Base-by-base conservation (phyloP, 92 coral and sea anemone genomes). In the Metridium senile region DNA sequence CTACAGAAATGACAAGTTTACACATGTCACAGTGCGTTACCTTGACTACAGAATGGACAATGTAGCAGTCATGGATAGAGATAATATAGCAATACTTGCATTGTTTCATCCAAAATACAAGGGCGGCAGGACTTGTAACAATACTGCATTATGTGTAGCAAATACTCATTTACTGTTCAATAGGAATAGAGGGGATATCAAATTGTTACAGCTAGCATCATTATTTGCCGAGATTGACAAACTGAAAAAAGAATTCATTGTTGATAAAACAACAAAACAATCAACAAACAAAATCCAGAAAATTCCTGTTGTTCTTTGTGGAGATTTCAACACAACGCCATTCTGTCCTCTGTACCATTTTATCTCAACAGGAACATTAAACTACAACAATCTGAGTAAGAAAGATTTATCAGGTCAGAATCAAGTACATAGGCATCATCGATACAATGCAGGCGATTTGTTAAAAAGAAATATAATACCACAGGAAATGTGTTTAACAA, bases 161-260 rank as follows among this genome's bases (percentile, higher is more conserved):
- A 96, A 92, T 70, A 96, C 99, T 25, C 99, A 96, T 65, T 73
- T 96, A 17, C 84, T 96, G 16, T 96, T 96, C 81, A 96, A 96
- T 83, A 85, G 59, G 57, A 96, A 89, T 58, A 83, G 99, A 73
- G 99, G 99, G 0, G 99, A 96, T 61, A 89, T 96, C 66, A 96
- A 96, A 74, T 82, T 96, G 64, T 78, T 92, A 23, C 99, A 96
- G 58, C 72, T 96, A 58, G 87, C 96, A 10, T 83, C 83, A 27
- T 74, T 96, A 46, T 92, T 96, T 72, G 93, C 99, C 0, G 99
- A 96, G 70, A 81, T 96, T 9, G 89, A 83, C 59, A 79, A 87
- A 67, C 68, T 89, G 39, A 87, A 90, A 43, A 65, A 51, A 51
- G 75, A 53, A 67, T 67, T 26, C 26, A 17, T 70, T 6, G 30